A percentile compares a stretch with the other conserved stretches of the same genome.
Conservation (phyloP, 2,888 invertebrate species). For the Archips crataeganus region DNA sequence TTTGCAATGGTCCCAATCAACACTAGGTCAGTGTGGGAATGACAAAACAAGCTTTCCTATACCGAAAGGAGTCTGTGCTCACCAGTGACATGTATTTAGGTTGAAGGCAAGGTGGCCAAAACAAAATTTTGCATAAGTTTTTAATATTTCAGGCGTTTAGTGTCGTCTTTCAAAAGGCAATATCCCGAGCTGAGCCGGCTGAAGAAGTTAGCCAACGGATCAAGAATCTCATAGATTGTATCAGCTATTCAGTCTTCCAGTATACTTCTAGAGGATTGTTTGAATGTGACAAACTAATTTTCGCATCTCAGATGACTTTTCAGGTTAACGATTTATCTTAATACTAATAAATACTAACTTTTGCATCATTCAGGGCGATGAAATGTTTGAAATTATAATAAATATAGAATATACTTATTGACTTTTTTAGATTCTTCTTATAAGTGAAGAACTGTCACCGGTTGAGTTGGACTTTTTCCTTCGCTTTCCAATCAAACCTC, state of each 20-base stretch:
- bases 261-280: conserved; percentile 98
- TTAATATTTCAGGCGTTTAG: conserved; percentile 91
- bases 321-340: conserved; percentile 85
- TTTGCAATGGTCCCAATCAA: no score
- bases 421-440: conserved; percentile 90
- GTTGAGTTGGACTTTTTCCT: conserved; percentile 96
- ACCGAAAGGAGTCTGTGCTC: no score
- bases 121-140: background rate
- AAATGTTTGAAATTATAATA: background rate
- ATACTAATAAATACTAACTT: background rate
- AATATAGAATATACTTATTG: conserved; percentile 11
- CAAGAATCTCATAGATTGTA: conserved; percentile 96
- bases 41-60: no score
- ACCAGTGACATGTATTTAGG: no score
- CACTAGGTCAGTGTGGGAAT: no score
- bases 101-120: background rate
- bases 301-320: conserved; percentile 98
- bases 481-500: conserved; percentile 96
- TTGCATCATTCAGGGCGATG: background rate
- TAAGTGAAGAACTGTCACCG: conserved; percentile 94
- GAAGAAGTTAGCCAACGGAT: conserved; percentile 92
- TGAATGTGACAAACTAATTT: conserved; percentile 98
- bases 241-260: conserved; percentile 97
- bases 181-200: conserved; percentile 93
- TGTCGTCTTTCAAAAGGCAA: conserved; percentile 99